Conservation (phyloP, 2,888 invertebrate species). For the Laothoe populi region DNA sequence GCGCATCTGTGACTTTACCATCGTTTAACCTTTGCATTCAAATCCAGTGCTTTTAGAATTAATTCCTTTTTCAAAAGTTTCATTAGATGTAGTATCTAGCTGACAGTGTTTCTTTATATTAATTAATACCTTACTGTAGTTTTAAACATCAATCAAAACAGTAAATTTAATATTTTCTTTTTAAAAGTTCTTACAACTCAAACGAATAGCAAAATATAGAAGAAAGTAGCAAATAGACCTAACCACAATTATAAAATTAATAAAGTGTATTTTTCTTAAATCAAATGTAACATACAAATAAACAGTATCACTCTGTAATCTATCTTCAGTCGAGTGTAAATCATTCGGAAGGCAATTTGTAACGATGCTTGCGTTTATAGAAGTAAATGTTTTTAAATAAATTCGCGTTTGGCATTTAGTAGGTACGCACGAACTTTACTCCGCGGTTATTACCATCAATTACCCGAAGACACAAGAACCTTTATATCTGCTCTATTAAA, state of each 20-base stretch:
- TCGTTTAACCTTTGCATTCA: slow-evolving; percentile 16
- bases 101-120: background rate
- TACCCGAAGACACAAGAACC: background rate
- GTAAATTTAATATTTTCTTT: no score
- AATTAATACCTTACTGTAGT: background rate
- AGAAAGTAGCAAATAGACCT: no score
- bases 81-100: background rate
- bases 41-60: slow-evolving; percentile 12
- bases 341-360: slow-evolving; percentile 15
- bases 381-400: slow-evolving; percentile 15
- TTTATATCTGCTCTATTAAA: slow-evolving; percentile 19
- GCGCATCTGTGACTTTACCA: slow-evolving; percentile 26
- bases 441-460: slow-evolving; percentile 11
- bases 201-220: no score
- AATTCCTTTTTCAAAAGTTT: slow-evolving; percentile 14
- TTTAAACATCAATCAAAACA: no score
- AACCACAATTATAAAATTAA: no score
- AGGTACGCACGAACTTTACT: slow-evolving; percentile 21
- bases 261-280: no score
- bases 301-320: slow-evolving; percentile 14
- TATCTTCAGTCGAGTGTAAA: background rate
- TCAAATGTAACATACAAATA: background rate
- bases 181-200: no score
- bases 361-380: slow-evolving; percentile 2
- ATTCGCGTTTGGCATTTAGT: slow-evolving; percentile 20